These are phyloP conservation scores for Oreochromis spilurus DNA, from an alignment of 2,113 vertebrate species.

Conservation along the genomic window DNA sequence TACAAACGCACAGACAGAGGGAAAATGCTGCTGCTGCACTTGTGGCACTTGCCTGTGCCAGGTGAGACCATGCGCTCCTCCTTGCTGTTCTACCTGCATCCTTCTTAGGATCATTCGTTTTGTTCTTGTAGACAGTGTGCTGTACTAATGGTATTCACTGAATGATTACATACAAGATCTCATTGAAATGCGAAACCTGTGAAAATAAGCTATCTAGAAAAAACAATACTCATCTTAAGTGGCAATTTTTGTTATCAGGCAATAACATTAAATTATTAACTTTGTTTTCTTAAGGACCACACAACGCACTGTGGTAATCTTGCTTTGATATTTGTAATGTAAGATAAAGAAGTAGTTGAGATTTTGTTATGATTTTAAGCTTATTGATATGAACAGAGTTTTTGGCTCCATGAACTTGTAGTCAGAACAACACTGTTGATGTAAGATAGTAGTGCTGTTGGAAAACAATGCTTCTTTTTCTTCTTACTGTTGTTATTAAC, in stretches of 20 bases:
- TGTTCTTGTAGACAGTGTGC: background rate
- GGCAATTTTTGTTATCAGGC: background rate
- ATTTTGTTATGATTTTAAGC: background rate
- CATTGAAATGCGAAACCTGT: background rate
- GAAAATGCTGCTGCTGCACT: conserved; percentile 96
- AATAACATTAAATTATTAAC: background rate
- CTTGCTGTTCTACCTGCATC: background rate
- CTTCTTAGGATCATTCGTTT: background rate
- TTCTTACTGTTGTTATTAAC: background rate
- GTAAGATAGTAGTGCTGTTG: background rate
- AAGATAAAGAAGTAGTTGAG: background rate
- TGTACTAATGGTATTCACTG: background rate
- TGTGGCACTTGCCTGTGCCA: conserved; percentile 94
- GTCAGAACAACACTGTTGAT: background rate
- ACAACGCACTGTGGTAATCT: background rate
- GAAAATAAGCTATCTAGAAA: background rate
- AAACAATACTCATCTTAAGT: background rate
- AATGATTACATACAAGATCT: background rate
- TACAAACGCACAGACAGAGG: conserved; percentile 81
- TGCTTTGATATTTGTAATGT: background rate
- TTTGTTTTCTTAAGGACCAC: background rate
- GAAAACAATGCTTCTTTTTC: background rate
- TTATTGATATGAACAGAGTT: background rate
- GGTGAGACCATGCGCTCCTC: conserved; percentile 71
- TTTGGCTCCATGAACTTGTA: background rate